phyloP scores from a whole-genome alignment of 2,888 invertebrate species.

The Pycnomerus fuliginosus region DNA sequence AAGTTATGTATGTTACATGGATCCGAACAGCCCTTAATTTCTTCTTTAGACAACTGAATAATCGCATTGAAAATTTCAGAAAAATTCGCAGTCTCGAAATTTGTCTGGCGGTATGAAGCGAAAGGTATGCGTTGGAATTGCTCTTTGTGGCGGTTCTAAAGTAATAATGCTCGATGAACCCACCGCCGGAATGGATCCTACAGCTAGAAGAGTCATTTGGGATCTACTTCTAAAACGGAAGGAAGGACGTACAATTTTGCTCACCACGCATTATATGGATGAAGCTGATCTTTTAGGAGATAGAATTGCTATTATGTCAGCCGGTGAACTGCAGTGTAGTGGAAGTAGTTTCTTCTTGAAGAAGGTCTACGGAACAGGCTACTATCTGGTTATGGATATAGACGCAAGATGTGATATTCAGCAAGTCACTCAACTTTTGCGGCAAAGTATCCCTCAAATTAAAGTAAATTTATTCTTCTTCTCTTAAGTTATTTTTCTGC shows the following conservation, averaged over 20 bases:
- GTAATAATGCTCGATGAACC: slow-evolving; percentile 69
- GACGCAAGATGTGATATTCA: slow-evolving; percentile 50
- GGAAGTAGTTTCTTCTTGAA: slow-evolving; percentile 76
- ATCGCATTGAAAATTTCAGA: no score
- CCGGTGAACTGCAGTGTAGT: slow-evolving; percentile 70
- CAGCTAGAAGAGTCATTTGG: slow-evolving; percentile 76
- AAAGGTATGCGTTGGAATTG: slow-evolving; percentile 68
- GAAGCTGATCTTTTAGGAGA: slow-evolving; percentile 82
- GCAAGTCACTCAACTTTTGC: slow-evolving; percentile 55
- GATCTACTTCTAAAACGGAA: slow-evolving; percentile 69
- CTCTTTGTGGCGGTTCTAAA: slow-evolving; percentile 67
- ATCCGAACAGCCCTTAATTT: no score
- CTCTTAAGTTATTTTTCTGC: no score
- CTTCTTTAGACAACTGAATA: no score
- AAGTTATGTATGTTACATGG: no score
- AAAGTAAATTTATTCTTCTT: no score
- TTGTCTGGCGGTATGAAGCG: slow-evolving; percentile 73
- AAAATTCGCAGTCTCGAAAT: slow-evolving; percentile 54
- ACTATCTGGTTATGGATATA: slow-evolving; percentile 68
- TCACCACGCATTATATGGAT: slow-evolving; percentile 84
- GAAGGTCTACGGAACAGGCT: slow-evolving; percentile 76
- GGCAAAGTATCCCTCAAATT: slow-evolving; percentile 61
- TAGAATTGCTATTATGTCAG: slow-evolving; percentile 78
- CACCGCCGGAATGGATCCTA: slow-evolving; percentile 78
- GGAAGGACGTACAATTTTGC: slow-evolving; percentile 67